Evolutionary conservation across 2,888 invertebrate genomes (phyloP), one percentile per base, ranked within the genome.

Genomic region (Ernsta delagoae): DNA sequence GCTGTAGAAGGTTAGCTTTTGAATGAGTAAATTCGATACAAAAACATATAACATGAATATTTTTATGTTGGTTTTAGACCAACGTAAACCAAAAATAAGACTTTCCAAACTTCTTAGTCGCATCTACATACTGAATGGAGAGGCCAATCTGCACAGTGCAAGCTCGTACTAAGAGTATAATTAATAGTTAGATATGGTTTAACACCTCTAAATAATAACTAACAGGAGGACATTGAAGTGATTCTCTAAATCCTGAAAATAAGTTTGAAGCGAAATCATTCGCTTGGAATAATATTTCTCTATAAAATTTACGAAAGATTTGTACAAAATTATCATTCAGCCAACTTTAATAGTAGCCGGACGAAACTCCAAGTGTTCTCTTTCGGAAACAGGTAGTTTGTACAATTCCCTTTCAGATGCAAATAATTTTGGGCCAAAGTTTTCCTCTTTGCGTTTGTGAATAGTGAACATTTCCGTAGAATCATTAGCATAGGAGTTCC

Each of bases 381-480:
- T 16, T 31, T 66, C 41, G 56, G 70, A 66, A 63, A 83, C 82
- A 80, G 83, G 78, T 84, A 86, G 82, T 83, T 83, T 73, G 73
- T 77, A 78, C 77, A 76, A 78, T 74, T 77, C 80, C 82, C 85
- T 87, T 88, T 88, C 78, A 81, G 82, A 88, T 89, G 89, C 85
- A 87, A 88, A 89, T 88, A 84, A 84, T 86, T 85, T 85, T 74
- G 79, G 71, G 78, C 76, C 74, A 78, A 82, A 83, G 72, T 80
- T 86, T 80, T 75, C 78, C 79, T 78, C 81, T 81, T 78, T 74
- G 75, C 78, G 82, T 84, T 87, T 87, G 83, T 84, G 86, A 87
- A 85, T 84, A 83, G 75, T 77, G 79, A 82, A 83, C 83, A 78
- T 78, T 81, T 79, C 78, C 79, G 76, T 81, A 77, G 77, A 78